Conservation (phyloP, 2,888 invertebrate species). For the Chloroclystis v-ata region DNA sequence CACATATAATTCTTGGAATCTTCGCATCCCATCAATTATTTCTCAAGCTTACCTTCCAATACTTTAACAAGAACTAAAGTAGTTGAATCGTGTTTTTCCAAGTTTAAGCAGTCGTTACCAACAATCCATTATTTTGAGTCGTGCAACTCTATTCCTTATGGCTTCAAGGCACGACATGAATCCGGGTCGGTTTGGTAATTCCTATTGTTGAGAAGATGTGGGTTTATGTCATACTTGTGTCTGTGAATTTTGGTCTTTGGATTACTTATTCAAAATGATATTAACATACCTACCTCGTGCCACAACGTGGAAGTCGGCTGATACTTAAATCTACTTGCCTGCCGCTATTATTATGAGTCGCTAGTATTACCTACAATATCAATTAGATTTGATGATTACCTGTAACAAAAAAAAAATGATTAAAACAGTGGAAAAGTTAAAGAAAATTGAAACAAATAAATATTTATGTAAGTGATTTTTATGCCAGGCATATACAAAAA, state of each 20-base stretch:
- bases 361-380: too few species aligned
- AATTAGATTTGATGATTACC: conserved; percentile 4
- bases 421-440: neutral
- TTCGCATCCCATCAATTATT: too few species aligned
- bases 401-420: conserved; percentile 4
- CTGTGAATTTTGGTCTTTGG: too few species aligned
- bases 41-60: neutral
- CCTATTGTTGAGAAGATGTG: conserved; percentile 19
- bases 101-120: conserved; percentile 4
- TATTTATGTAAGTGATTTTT: too few species aligned
- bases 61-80: neutral
- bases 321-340: too few species aligned
- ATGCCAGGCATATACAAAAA: too few species aligned
- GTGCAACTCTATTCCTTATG: conserved; percentile 35
- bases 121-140: conserved; percentile 11
- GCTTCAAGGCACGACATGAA: conserved; percentile 29
- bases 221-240: conserved; percentile 22
- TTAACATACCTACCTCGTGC: too few species aligned
- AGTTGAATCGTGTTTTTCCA: conserved; percentile 5
- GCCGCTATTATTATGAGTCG: too few species aligned
- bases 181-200: conserved; percentile 33
- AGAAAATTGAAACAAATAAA: neutral
- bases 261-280: too few species aligned
- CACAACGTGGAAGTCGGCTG: too few species aligned
- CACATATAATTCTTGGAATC: too few species aligned